Conservation (phyloP, 2,797 vertebrate species). For the Pangasius djambal region DNA sequence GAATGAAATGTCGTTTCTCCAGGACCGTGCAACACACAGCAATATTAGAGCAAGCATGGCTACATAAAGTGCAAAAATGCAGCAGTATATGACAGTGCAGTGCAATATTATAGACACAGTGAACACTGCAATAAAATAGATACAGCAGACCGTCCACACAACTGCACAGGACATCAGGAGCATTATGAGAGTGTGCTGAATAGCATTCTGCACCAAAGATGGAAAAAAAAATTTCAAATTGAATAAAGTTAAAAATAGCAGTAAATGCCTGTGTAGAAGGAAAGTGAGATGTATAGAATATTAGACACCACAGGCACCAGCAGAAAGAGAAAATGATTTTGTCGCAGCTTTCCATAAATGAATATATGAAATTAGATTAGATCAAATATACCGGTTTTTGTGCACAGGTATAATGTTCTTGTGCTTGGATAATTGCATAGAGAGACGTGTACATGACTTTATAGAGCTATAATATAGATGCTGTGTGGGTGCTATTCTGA, state of each 20-base stretch:
- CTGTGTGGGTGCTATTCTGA: not conserved
- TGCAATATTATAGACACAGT: not conserved
- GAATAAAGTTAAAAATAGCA: conserved; percentile 15
- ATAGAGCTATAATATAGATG: not conserved
- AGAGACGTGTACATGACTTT: not conserved
- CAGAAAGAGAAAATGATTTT: not conserved
- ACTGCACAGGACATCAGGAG: not conserved
- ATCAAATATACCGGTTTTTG: not conserved
- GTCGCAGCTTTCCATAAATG: not conserved
- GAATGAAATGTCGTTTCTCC: not conserved
- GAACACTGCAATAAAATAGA: not conserved
- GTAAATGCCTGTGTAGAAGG: not conserved
- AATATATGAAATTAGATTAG: not conserved
- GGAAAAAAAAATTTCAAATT: not conserved
- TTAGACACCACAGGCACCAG: not conserved
- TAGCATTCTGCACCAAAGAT: not conserved
- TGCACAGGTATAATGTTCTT: not conserved
- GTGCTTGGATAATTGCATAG: not conserved
- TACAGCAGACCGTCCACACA: not conserved
- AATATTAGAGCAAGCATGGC: not conserved
- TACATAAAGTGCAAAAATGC: not conserved
- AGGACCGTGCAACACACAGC: not conserved
- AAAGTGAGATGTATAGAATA: not conserved
- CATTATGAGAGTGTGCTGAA: not conserved
- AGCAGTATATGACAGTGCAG: not conserved